A percentile compares a stretch with the other conserved stretches of the same genome.
phyloP scores from a whole-genome alignment of 2,113 vertebrate genomes.

The Cyphomyrus discorhynchus region DNA sequence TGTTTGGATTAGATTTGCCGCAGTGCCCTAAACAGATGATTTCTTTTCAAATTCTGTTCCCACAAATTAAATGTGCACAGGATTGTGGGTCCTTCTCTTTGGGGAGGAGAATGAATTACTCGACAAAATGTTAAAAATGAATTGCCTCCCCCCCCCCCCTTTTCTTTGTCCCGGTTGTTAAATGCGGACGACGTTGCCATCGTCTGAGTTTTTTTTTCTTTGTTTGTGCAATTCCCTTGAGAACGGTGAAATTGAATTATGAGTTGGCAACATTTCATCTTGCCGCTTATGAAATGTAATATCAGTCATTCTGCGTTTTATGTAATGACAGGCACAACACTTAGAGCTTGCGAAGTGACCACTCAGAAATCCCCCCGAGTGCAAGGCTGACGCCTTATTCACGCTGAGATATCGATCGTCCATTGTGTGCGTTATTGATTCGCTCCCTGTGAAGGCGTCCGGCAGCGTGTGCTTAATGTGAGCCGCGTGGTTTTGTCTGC shows the following conservation, averaged over 20 bases:
- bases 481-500: neutral
- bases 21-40: neutral
- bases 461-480: neutral
- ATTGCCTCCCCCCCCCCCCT: neutral
- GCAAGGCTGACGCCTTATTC: neutral
- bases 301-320: neutral
- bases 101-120: neutral
- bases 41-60: neutral
- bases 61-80: neutral
- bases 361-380: neutral
- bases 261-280: neutral
- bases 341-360: neutral
- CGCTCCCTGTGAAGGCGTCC: neutral
- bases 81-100: neutral
- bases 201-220: neutral
- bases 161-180: neutral
- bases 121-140: neutral
- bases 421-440: neutral
- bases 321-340: neutral
- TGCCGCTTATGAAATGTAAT: neutral
- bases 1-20: neutral
- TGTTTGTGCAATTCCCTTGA: neutral
- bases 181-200: neutral
- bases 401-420: neutral
- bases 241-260: slow-evolving; percentile 15